Conservation (phyloP, 2,113 vertebrate species). For the Pogona vitticeps region DNA sequence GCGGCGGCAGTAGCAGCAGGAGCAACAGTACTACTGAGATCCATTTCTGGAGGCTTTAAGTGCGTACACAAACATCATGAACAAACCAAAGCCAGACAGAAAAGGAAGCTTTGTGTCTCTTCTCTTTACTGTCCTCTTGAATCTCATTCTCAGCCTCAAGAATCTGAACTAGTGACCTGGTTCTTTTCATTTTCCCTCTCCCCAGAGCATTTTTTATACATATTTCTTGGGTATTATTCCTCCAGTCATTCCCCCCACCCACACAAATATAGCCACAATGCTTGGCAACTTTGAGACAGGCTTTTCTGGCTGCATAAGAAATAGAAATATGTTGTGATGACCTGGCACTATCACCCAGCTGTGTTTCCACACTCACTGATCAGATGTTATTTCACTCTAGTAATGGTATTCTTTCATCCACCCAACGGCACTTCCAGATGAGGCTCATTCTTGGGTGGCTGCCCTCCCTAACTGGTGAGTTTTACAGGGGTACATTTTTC, state of each 20-base stretch:
- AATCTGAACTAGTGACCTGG: slow-evolving; percentile 31
- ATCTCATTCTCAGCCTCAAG: neutral
- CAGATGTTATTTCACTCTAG: neutral
- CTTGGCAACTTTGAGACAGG: neutral
- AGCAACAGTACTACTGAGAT: slow-evolving; percentile 45
- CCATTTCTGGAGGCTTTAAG: slow-evolving; percentile 35
- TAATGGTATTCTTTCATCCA: neutral
- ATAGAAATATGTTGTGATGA: neutral
- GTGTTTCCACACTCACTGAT: neutral
- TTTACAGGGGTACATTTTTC: too few species aligned
- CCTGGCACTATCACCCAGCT: neutral
- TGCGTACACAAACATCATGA: slow-evolving; percentile 25
- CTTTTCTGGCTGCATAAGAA: neutral
- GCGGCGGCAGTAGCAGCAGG: slow-evolving; percentile 45
- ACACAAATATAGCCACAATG: neutral
- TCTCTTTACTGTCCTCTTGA: neutral
- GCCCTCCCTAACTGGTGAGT: too few species aligned
- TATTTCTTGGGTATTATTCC: neutral
- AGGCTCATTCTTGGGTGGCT: neutral
- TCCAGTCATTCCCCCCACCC: neutral
- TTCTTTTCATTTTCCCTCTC: slow-evolving; percentile 6
- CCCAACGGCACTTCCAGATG: neutral
- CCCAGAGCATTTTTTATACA: slow-evolving; percentile 12
- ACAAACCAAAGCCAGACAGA: slow-evolving; percentile 18
- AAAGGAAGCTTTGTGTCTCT: slow-evolving; percentile 42